Conservation (phyloP, 1,140 invertebrate species). For the Hylyphantes graminicola region DNA sequence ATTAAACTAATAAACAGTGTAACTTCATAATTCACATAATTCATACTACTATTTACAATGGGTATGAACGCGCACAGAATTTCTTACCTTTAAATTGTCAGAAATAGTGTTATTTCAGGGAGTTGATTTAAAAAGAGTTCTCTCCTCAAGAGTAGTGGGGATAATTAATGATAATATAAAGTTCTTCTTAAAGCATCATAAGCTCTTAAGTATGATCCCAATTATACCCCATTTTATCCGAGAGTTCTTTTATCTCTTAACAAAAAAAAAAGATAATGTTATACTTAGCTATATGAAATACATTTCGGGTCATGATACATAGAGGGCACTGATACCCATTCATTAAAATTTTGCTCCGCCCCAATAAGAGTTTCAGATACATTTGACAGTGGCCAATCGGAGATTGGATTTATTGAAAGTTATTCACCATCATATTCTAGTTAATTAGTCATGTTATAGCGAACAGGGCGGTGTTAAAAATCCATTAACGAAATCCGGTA, state of each 20-base stretch:
- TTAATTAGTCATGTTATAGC: constrained; percentile 34
- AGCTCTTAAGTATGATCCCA: background rate
- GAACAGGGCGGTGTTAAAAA: constrained; percentile 18
- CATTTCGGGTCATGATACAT: constrained; percentile 38
- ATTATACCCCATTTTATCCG: constrained; percentile 10
- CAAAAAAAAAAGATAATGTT: constrained; percentile 19
- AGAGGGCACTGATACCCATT: constrained; percentile 43
- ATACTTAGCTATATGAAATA: constrained; percentile 25
- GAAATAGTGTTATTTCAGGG: background rate
- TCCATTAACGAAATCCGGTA: background rate
- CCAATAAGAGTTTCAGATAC: background rate
- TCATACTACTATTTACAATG: background rate
- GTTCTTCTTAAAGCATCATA: background rate
- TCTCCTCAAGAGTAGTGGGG: background rate
- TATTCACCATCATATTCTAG: background rate
- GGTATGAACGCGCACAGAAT: background rate
- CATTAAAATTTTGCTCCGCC: constrained; percentile 27
- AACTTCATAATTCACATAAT: background rate
- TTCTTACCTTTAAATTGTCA: constrained; percentile 7
- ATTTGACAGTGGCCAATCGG: constrained; percentile 31
- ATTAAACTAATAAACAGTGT: background rate
- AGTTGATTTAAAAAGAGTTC: background rate
- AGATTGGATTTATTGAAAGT: constrained; percentile 20
- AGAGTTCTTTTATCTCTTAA: constrained; percentile 21
- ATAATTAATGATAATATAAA: constrained; percentile 3